These are phyloP conservation scores for Oxystoma pomonae DNA, from an alignment of 2,888 invertebrate species.

Conservation along the genomic window DNA sequence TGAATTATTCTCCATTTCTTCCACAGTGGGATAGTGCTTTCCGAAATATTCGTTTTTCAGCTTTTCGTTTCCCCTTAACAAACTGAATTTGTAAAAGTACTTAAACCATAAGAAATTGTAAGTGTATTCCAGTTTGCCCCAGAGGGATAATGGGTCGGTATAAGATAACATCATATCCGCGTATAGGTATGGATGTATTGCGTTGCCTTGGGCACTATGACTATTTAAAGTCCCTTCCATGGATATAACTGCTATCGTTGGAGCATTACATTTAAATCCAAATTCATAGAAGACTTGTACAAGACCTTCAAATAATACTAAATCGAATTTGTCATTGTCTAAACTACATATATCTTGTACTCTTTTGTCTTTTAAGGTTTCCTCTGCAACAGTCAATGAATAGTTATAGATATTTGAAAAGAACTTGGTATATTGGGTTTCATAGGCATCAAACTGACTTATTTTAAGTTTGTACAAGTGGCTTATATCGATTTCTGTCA, in stretches of 20 bases:
- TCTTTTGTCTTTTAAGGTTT: background rate
- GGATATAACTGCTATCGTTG: constrained; percentile 17
- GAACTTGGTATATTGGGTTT: background rate
- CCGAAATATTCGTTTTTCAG: constrained; percentile 39
- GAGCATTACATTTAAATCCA: constrained; percentile 7
- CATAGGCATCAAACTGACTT: background rate
- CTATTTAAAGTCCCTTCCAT: constrained; percentile 27
- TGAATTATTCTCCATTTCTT: constrained; percentile 35
- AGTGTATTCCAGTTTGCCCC: constrained; percentile 36
- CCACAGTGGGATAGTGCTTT: constrained; percentile 34
- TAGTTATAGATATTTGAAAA: background rate
- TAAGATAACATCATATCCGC: constrained; percentile 32
- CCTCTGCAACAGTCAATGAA: background rate
- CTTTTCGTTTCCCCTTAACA: constrained; percentile 29
- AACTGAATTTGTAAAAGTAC: constrained; percentile 25
- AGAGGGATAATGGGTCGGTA: constrained; percentile 39
- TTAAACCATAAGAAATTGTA: constrained; percentile 30
- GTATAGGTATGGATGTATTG: constrained; percentile 28
- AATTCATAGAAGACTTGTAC: constrained; percentile 6
- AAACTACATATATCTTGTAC: background rate
- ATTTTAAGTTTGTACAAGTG: constrained; percentile 3
- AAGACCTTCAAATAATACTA: constrained; percentile 19
- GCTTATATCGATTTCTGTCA: constrained; percentile 38
- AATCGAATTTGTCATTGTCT: constrained; percentile 15
- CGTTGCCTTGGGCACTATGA: constrained; percentile 32